Base-by-base conservation (phyloP, 2,888 invertebrate species). In the Pandemis cinnamomeana region DNA sequence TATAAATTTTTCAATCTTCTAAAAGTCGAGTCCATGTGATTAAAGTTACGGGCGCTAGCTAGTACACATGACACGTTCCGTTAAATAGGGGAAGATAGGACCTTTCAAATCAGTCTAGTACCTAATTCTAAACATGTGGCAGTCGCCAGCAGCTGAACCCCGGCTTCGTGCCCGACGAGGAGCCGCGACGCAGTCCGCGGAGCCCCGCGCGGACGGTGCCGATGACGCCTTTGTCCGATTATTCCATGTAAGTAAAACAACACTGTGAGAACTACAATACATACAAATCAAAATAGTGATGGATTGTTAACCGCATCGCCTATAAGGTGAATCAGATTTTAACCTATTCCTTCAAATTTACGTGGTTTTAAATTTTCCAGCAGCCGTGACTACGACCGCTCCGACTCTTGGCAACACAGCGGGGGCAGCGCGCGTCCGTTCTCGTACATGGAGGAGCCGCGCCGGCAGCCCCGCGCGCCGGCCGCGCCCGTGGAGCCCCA, bases 401-500 rank as follows among this genome's bases (percentile, higher is more conserved):
- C 91, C 6, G 84, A 89, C 66, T 87, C 90, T 0, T 91, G 91
- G 92, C 86, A 88, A 51, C 86, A 85, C 68, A 78, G 74, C 51
- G 41, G 69, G 70, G 20, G 78, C 61, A 76, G 78, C 8, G 66
- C 83, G 2, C 84, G 88, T 0, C 90, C 90, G 0, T 92, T 92
- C 81, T 88, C 90, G 0, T 92, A 92, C 80, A 77, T 90, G 63
- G 90, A 89, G 63, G 90, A 90, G 48, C 79, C 84, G 3, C 86
- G 8, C 80, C 86, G 5, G 76, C 83, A 0, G 77, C 85, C 10
- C 78, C 82, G 5, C 73, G 79, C 82, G 0, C 79, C 83, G 5
- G 71, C 80, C 4, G 72, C 73, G 10, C 76, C 79, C 13, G 48
- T 41, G 6, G 83, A 83, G 20, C 77, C 83, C 3, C 84, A 81